phyloP scores from a whole-genome alignment of 1,140 invertebrate genomes.

The Drosophila mauritiana region DNA sequence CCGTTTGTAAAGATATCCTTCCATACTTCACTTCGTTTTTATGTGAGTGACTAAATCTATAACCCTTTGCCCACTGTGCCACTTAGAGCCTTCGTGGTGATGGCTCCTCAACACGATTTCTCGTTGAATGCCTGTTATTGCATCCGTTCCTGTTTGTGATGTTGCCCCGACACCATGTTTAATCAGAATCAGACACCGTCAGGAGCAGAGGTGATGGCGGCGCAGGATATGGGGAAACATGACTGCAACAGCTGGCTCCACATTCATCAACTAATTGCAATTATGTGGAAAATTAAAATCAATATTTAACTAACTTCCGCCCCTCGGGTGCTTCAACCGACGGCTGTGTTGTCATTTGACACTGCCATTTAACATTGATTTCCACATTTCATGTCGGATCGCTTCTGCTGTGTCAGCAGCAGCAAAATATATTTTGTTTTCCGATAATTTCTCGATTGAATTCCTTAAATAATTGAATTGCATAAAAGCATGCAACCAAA shows the following conservation, averaged over 20 bases:
- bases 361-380: constrained; percentile 62
- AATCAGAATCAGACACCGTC: constrained; percentile 51
- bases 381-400: constrained; percentile 48
- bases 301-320: constrained; percentile 64
- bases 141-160: constrained; percentile 36
- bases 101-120: constrained; percentile 19
- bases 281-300: constrained; percentile 76
- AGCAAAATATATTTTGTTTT: constrained; percentile 16
- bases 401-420: constrained; percentile 25
- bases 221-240: constrained; percentile 39
- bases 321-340: constrained; percentile 3
- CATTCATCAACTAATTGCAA: constrained; percentile 75
- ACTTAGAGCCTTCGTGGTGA: background rate
- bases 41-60: background rate
- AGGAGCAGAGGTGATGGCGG: background rate
- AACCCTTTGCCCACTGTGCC: constrained; percentile 14
- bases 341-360: constrained; percentile 41
- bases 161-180: constrained; percentile 47
- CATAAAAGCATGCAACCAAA: too few relatives aligned
- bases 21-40: background rate
- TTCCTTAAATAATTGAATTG: constrained; percentile 13
- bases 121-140: constrained; percentile 40
- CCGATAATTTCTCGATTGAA: constrained; percentile 16
- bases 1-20: too few relatives aligned
- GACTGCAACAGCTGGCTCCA: constrained; percentile 46